phyloP scores from a whole-genome alignment of 2,888 invertebrate genomes.

The Eilema griseolum region DNA sequence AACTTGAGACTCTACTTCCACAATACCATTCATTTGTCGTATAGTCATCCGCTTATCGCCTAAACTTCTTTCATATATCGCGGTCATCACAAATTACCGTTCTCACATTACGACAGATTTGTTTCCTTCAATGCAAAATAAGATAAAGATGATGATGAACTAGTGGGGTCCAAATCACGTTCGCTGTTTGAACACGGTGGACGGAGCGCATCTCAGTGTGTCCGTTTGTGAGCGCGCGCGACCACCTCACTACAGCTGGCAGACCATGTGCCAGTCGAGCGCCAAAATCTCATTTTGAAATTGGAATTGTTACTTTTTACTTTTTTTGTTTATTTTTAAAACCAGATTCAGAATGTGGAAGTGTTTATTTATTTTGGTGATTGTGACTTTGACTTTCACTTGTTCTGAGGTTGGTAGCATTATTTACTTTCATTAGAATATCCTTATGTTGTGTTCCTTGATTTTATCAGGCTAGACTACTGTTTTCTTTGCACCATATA shows the following conservation, averaged over 20 bases:
- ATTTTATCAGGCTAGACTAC: conserved; percentile 3
- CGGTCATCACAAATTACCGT: conserved; percentile 17
- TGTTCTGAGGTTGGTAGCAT: conserved; percentile 71
- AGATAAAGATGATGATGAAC: conserved; percentile 49
- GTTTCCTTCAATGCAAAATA: conserved; percentile 37
- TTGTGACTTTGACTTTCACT: conserved; percentile 73
- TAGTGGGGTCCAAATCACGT: conserved; percentile 80
- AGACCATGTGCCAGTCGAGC: conserved; percentile 70
- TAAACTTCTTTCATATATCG: background rate
- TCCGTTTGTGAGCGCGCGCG: conserved; percentile 71
- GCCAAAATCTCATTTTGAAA: conserved; percentile 72
- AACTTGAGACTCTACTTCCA: background rate
- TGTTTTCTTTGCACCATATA: background rate
- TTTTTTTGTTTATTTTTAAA: conserved; percentile 57
- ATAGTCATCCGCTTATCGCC: background rate
- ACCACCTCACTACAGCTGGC: conserved; percentile 63
- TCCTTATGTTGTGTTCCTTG: conserved; percentile 2
- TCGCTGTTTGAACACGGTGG: conserved; percentile 57
- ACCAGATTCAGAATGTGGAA: conserved; percentile 75
- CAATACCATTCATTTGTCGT: background rate
- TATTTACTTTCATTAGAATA: conserved; percentile 52
- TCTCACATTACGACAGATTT: conserved; percentile 35
- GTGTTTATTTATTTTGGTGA: conserved; percentile 74
- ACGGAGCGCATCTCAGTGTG: conserved; percentile 74
- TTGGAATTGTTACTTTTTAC: conserved; percentile 53